Evolutionary conservation across 1,140 invertebrate genomes (phyloP), one percentile per base, ranked within the genome.

Genomic region (Plutomurus gul): DNA sequence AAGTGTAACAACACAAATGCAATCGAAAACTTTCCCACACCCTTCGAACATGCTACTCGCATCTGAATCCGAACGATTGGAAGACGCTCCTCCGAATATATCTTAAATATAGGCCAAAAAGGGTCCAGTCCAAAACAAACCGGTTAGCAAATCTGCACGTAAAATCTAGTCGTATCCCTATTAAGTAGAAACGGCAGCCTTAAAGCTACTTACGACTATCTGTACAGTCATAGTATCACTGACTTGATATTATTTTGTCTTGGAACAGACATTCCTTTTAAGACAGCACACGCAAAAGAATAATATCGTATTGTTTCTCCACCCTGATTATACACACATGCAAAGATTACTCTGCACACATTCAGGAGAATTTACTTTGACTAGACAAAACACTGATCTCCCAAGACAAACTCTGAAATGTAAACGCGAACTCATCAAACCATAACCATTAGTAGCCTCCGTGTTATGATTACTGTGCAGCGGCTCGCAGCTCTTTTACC

Each of bases 101-200:
- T 65, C 56, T n/a, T n/a, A 65, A 65, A 65, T 33, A 13, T 65
- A 33, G 56, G 56, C 25, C 56, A 36, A 60, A 60, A 33, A 25
- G 51, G 51, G 22, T 25, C 51, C 39, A 43, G 39, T n/a, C n/a
- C 11, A 43, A 30, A 33, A 11, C 16, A 60, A 60, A 60, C 51
- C 27, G 51, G 51, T 60, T 60, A 60, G 51, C 51, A 60, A 60
- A 60, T 60, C 51, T 60, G 27, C 51, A 60, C 51, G 8, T 11
- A 60, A 60, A 60, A 60, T 60, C 51, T 30, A 60, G 5, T 60
- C 25, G n/a, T n/a, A n/a, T 60, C 27, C 27, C 18, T 18, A 18
- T n/a, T 3, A 49, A 18, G n/a, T n/a, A n/a, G n/a, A n/a, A n/a
- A n/a, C n/a, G n/a, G n/a, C n/a, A n/a, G n/a, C n/a, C n/a, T n/a